Evolutionary conservation across 2,888 invertebrate genomes (phyloP).

Genomic region (Conchocele bisecta): DNA sequence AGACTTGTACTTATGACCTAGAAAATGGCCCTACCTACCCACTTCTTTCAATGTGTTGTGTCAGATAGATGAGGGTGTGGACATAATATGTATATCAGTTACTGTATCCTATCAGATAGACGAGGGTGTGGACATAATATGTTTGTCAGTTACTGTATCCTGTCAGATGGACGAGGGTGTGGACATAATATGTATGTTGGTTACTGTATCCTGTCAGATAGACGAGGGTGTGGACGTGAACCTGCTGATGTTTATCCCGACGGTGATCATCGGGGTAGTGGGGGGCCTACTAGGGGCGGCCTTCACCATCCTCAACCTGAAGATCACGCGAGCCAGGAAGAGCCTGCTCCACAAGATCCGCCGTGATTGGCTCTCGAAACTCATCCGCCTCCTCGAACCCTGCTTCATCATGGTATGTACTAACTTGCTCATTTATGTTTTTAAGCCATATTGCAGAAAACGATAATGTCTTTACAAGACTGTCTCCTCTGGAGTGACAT

Average conservation of each 20-base stretch:
- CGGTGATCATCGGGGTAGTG: slow-evolving; percentile 81
- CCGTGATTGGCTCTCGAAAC: slow-evolving; percentile 69
- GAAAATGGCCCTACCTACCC: too few species aligned
- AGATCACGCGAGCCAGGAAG: slow-evolving; percentile 80
- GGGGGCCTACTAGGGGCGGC: slow-evolving; percentile 82
- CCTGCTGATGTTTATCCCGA: slow-evolving; percentile 82
- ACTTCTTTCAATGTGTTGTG: too few species aligned
- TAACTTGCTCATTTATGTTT: too few species aligned
- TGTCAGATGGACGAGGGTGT: slow-evolving; percentile 78
- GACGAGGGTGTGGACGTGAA: slow-evolving; percentile 82
- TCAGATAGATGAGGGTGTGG: too few species aligned
- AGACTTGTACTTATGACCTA: too few species aligned
- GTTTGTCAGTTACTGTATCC: slow-evolving; percentile 1
- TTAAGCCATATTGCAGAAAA: too few species aligned
- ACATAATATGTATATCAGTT: too few species aligned
- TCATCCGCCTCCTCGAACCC: slow-evolving; percentile 79
- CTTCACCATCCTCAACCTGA: slow-evolving; percentile 83
- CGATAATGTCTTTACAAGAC: too few species aligned
- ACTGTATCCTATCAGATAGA: too few species aligned
- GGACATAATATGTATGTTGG: slow-evolving; percentile 79
- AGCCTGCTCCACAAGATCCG: slow-evolving; percentile 77
- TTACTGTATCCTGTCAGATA: slow-evolving; percentile 59
- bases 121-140: too few species aligned
- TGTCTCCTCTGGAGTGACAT: too few species aligned
- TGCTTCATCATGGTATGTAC: slow-evolving; percentile 76